Evolutionary conservation across 1,140 invertebrate genomes (phyloP), one percentile per base, ranked within the genome.

Genomic region (Hirudo medicinalis): DNA sequence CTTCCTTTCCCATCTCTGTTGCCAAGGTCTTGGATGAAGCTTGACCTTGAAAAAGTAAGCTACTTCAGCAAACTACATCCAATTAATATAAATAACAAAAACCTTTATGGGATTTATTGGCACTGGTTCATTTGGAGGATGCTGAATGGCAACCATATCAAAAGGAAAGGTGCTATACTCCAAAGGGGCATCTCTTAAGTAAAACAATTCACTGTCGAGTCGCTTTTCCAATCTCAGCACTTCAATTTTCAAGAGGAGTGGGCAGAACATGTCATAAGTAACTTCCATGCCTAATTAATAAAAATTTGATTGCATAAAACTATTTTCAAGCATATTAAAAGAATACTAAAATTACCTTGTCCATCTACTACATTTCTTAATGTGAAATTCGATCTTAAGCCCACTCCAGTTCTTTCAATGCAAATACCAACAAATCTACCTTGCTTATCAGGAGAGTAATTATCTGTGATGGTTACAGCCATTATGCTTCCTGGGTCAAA

Each of bases 351-450:
- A 32, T 70, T 75, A 88, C 88, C 87, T 88, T 87, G 88, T 77
- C 90, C 85, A 81, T 99, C 93, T 70, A 99, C 86, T 22, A 94
- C 86, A 85, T 99, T 99, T 78, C 97, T 86, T 5, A 99, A 80
- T 43, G 88, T 89, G 78, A 98, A 97, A 55, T 85, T 85, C 68
- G 92, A 87, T 74, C 88, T 84, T 0, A 98, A 83, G 0, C 94
- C 96, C 80, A 85, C 85, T 2, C 88, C 88, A 72, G 85, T 85
- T 76, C 93, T 83, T 72, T 91, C 83, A 77, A 97, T 98, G 78
- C 96, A 99, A 77, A 99, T 96, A 5, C 97, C 95, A 70, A 99
- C 89, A 86, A 99, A 99, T 78, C 87, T 85, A 78, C 88, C 93
- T 0, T 83, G 83, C 83, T 97, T 97, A 54, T 87, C 88, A 20